Conservation (phyloP, 2,113 vertebrate species). For the Chauna torquata region DNA sequence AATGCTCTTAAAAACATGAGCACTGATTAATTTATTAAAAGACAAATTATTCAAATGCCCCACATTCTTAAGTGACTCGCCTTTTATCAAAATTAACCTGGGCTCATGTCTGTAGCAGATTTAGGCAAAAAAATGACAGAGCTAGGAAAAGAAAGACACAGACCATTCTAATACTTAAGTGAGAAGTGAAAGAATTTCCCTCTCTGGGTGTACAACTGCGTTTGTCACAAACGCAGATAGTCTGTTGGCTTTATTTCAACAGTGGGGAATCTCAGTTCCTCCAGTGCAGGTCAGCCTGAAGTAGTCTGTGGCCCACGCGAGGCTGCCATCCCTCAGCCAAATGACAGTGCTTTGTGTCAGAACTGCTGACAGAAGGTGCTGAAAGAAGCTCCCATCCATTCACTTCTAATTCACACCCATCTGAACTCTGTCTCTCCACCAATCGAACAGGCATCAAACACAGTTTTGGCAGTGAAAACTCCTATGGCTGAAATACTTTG, state of each 20-base stretch:
- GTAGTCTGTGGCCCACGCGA: rapidly evolving
- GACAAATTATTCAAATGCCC: neutral
- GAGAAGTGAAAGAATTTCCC: neutral
- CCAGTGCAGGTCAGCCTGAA: neutral
- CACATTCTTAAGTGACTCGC: neutral
- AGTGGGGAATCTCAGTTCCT: neutral
- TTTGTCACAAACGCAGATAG: rapidly evolving
- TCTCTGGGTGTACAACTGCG: neutral
- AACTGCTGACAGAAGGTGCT: neutral
- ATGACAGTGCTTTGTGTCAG: neutral
- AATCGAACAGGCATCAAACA: neutral
- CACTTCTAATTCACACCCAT: neutral
- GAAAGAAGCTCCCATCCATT: neutral
- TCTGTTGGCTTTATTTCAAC: neutral
- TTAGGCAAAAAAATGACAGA: neutral
- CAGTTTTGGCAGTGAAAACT: neutral
- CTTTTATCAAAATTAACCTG: neutral
- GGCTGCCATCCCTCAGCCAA: neutral
- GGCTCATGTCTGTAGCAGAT: neutral
- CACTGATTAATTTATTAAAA: slow-evolving; percentile 32
- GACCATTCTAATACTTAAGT: neutral
- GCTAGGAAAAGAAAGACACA: neutral
- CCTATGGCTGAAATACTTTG: neutral
- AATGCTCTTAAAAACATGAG: neutral
- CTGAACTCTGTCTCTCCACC: neutral